phyloP scores from a whole-genome alignment of 2,797 vertebrate species.

The Bufotes viridis region DNA sequence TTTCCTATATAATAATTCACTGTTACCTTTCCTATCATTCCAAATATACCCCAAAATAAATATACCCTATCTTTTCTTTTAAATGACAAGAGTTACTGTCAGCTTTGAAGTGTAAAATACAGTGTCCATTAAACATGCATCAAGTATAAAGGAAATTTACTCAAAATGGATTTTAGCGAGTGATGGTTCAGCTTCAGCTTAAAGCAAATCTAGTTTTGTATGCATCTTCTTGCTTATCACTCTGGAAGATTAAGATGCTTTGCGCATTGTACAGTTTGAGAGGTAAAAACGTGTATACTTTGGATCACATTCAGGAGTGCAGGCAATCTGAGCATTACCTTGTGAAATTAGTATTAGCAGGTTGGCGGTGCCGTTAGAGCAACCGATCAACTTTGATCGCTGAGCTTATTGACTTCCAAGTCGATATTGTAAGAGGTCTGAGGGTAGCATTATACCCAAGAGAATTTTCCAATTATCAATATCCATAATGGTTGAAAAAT shows the following conservation, averaged over 20 bases:
- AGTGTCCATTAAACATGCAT: constrained; percentile 74
- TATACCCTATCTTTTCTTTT: constrained; percentile 67
- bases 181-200: constrained; percentile 75
- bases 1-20: not conserved
- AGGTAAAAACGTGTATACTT: constrained; percentile 67
- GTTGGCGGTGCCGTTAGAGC: constrained; percentile 23
- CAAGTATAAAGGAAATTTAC: constrained; percentile 16
- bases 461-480: constrained; percentile 42
- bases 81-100: constrained; percentile 71
- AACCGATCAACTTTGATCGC: constrained; percentile 29
- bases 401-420: constrained; percentile 29
- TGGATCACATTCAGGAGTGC: constrained; percentile 74
- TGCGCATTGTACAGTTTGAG: constrained; percentile 67
- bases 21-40: constrained; percentile 65
- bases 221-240: constrained; percentile 75
- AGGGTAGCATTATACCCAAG: constrained; percentile 22
- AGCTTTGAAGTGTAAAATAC: constrained; percentile 75
- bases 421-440: constrained; percentile 1
- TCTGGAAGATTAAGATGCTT: constrained; percentile 67
- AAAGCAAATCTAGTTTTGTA: constrained; percentile 77
- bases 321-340: constrained; percentile 51
- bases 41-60: constrained; percentile 70
- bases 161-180: constrained; percentile 76
- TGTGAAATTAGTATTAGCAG: constrained; percentile 26
- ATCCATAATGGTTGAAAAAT: constrained; percentile 35